phyloP scores from a whole-genome alignment of 53 echinoderm and acorn worm genomes.

The Holothuria scabra region DNA sequence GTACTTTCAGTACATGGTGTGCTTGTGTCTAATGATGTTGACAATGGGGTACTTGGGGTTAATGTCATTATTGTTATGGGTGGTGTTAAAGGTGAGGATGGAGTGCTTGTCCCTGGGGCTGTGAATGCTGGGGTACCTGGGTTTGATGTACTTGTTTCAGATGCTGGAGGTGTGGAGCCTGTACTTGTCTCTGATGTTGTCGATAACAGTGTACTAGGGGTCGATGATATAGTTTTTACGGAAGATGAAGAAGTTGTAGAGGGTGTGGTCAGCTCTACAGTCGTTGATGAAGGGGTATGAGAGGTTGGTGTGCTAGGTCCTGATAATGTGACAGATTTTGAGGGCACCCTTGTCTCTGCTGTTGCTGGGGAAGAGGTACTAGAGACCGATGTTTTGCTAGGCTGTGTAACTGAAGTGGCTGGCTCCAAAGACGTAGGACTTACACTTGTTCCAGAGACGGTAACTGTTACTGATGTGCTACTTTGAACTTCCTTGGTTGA shows the following conservation, averaged over 20 bases:
- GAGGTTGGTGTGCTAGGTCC: not conserved
- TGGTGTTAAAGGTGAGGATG: not conserved
- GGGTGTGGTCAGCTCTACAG: no score
- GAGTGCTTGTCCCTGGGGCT: not conserved
- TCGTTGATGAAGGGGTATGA: no score
- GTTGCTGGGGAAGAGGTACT: no score
- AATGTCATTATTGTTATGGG: no score
- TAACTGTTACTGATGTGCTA: no score
- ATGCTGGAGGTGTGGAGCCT: not conserved
- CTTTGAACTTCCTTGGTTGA: no score
- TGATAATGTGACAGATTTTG: not conserved
- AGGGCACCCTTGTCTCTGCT: no score
- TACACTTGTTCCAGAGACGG: no score
- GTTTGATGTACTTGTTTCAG: not conserved
- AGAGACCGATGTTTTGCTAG: no score
- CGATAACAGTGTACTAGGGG: not conserved
- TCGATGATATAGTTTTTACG: not conserved
- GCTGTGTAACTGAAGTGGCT: no score
- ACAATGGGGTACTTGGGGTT: not conserved
- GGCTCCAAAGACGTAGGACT: no score
- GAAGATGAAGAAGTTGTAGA: not conserved
- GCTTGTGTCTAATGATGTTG: not conserved
- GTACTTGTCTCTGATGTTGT: slow-evolving; percentile 1
- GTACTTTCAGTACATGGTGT: not conserved
- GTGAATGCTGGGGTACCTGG: not conserved